These are phyloP conservation scores for Porites australiensis DNA, from an alignment of 64 coral and sea anemone species.

Conservation along the genomic window DNA sequence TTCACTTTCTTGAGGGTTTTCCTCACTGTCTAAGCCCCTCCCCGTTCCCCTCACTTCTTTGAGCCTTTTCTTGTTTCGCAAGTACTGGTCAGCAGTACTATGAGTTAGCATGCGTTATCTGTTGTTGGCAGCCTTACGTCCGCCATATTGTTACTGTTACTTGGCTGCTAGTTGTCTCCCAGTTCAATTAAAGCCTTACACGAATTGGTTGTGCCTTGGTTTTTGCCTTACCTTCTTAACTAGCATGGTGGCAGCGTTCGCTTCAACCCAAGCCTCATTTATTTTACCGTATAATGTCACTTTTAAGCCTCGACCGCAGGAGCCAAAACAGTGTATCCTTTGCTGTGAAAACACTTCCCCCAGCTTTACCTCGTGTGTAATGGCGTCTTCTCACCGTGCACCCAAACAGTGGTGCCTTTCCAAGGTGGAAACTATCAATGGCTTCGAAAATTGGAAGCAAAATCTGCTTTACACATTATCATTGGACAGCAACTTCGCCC, in stretches of 20 bases:
- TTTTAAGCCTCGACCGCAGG: constrained; percentile 2
- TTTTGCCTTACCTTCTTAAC: background rate
- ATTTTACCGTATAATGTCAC: background rate
- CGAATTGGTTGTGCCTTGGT: background rate
- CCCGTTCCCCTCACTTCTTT: too few species aligned
- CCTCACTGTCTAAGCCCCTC: too few species aligned
- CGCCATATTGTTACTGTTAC: too few species aligned
- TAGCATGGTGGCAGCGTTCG: background rate
- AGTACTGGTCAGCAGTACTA: too few species aligned
- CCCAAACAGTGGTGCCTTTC: constrained; percentile 64
- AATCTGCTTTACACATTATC: constrained; percentile 61
- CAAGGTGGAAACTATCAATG: constrained; percentile 55
- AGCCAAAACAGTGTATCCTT: constrained; percentile 47
- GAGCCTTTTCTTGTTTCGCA: too few species aligned
- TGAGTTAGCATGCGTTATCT: too few species aligned
- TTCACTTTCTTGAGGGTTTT: too few species aligned
- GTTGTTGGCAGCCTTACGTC: too few species aligned
- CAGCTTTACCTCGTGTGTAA: background rate
- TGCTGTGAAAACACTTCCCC: constrained; percentile 13
- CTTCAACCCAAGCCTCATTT: constrained; percentile 27
- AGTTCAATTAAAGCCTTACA: too few species aligned
- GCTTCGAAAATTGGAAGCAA: constrained; percentile 61
- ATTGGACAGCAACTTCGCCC: constrained; percentile 48
- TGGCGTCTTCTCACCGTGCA: constrained; percentile 48
- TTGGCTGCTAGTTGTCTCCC: too few species aligned